Conservation (phyloP, 1,140 invertebrate genomes). For the Sipha flava region DNA sequence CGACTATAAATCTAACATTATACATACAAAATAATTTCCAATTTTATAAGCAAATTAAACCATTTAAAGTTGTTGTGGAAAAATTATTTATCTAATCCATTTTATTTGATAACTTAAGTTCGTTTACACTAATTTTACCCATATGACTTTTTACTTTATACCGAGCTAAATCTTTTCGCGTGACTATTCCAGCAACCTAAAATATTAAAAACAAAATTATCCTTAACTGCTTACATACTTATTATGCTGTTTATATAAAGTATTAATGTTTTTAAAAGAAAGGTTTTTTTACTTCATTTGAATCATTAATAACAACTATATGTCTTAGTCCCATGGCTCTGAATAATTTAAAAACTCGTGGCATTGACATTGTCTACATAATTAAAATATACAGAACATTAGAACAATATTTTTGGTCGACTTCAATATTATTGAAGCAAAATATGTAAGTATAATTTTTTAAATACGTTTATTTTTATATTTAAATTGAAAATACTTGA, state of each 20-base stretch:
- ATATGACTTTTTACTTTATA: constrained; percentile 64
- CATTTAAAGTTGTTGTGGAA: too few species aligned
- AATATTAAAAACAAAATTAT: constrained; percentile 37
- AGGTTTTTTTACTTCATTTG: constrained; percentile 59
- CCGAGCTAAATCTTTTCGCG: constrained; percentile 84
- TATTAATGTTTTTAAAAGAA: too few species aligned
- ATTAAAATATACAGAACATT: not conserved
- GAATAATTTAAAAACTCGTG: constrained; percentile 85
- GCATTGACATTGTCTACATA: constrained; percentile 72
- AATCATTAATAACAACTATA: constrained; percentile 83
- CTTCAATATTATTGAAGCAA: too few species aligned
- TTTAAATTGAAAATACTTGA: too few species aligned
- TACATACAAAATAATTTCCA: too few species aligned
- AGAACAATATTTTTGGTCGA: constrained; percentile 24
- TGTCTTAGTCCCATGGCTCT: constrained; percentile 86
- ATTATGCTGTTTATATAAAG: too few species aligned
- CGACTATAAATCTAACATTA: too few species aligned
- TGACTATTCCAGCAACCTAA: constrained; percentile 88
- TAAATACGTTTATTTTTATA: too few species aligned
- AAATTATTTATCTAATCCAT: not conserved
- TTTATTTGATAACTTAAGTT: constrained; percentile 47
- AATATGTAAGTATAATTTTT: too few species aligned
- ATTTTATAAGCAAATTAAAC: too few species aligned
- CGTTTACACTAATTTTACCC: constrained; percentile 65
- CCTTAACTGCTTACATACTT: too few species aligned